These are phyloP conservation scores for Otis tarda DNA, from an alignment of 2,113 vertebrate genomes.

Conservation along the genomic window DNA sequence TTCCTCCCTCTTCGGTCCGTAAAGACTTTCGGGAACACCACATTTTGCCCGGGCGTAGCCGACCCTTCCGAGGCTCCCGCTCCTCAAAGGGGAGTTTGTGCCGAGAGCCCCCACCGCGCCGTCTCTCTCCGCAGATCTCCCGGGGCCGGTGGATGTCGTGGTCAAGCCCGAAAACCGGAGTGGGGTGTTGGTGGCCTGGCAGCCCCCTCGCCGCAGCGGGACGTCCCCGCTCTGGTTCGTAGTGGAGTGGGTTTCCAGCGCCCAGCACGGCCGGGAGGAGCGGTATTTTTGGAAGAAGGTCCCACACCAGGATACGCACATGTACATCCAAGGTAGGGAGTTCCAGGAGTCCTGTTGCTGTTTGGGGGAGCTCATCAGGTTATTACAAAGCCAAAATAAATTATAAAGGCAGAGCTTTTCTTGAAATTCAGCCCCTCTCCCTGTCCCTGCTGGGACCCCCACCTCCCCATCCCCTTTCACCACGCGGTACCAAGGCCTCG, in stretches of 20 bases:
- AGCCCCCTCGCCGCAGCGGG: background rate
- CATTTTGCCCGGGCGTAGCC: fast-evolving
- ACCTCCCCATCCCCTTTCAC: fast-evolving
- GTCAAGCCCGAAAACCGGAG: background rate
- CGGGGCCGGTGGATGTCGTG: background rate
- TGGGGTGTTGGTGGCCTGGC: conserved; percentile 33
- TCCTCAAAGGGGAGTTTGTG: fast-evolving
- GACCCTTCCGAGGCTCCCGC: background rate
- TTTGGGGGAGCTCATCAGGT: fast-evolving
- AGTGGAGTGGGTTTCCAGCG: conserved; percentile 42
- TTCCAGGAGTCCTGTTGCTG: fast-evolving
- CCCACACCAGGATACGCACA: background rate
- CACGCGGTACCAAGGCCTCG: fast-evolving
- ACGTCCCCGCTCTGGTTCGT: conserved; percentile 26
- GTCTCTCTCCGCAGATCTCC: conserved; percentile 8
- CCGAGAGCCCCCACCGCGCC: fast-evolving
- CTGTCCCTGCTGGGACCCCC: background rate
- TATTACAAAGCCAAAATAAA: fast-evolving
- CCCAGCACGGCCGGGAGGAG: background rate
- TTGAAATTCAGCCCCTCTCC: background rate
- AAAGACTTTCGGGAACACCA: fast-evolving
- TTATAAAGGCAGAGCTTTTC: fast-evolving
- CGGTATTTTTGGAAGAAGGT: conserved; percentile 25
- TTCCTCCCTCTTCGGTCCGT: background rate
- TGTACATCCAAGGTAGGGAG: background rate